These are phyloP conservation scores for Hormiphora californensis DNA, from an alignment of 37 sponge, comb jelly and placozoan species.

Conservation along the genomic window DNA sequence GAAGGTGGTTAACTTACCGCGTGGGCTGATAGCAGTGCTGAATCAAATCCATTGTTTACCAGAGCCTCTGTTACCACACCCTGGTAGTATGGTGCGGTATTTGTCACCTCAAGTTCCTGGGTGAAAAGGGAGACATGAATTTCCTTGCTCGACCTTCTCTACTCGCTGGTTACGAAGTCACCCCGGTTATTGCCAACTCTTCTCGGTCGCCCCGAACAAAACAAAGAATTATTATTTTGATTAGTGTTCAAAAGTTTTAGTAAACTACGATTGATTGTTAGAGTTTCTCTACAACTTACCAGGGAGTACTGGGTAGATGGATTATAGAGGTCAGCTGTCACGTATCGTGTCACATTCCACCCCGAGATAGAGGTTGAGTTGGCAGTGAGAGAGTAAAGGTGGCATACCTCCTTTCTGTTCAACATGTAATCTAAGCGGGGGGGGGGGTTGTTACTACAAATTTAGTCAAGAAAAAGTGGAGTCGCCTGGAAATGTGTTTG, in stretches of 20 bases:
- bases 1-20: no score
- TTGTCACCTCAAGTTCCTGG: slow-evolving; percentile 50
- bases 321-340: slow-evolving; percentile 30
- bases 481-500: no score
- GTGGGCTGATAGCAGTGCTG: slow-evolving; percentile 34
- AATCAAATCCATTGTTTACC: slow-evolving; percentile 44
- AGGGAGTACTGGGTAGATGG: slow-evolving; percentile 43
- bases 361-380: slow-evolving; percentile 29
- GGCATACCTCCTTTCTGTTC: slow-evolving; percentile 48
- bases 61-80: slow-evolving; percentile 35
- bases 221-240: no score
- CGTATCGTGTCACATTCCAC: slow-evolving; percentile 47
- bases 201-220: no score
- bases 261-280: no score
- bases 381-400: slow-evolving; percentile 11
- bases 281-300: no score
- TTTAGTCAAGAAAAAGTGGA: no score
- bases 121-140: no score
- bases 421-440: slow-evolving; percentile 41
- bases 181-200: no score
- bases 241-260: no score
- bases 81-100: slow-evolving; percentile 39
- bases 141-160: no score
- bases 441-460: background rate
- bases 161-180: no score